These are phyloP conservation scores for Muschampia plurimacula DNA, from an alignment of 2,888 invertebrate species.

Conservation along the genomic window DNA sequence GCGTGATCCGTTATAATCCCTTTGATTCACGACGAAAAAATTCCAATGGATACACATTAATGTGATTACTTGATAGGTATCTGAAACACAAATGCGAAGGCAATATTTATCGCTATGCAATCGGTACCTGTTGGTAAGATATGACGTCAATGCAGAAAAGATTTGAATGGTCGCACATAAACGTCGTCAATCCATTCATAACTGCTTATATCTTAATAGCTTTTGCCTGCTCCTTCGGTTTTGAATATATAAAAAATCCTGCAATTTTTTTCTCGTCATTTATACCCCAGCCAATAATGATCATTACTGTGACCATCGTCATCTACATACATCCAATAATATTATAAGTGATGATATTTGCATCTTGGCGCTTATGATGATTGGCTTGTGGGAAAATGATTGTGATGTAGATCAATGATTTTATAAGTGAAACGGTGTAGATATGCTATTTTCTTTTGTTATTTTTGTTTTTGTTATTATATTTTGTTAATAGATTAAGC, in stretches of 20 bases:
- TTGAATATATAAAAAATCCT: not conserved
- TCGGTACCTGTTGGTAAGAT: conserved; percentile 7
- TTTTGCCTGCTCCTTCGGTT: not conserved
- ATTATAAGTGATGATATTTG: too few relatives aligned
- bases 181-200: conserved; percentile 20
- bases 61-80: conserved; percentile 20
- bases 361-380: too few relatives aligned
- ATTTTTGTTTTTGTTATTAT: too few relatives aligned
- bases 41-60: conserved; percentile 13
- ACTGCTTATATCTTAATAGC: conserved; percentile 12
- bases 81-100: not conserved
- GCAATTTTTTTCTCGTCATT: too few relatives aligned
- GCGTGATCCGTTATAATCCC: conserved; percentile 18
- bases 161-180: not conserved
- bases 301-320: too few relatives aligned
- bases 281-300: too few relatives aligned
- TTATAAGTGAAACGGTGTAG: too few relatives aligned
- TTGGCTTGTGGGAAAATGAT: too few relatives aligned
- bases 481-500: too few relatives aligned
- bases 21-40: conserved; percentile 10
- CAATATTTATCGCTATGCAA: conserved; percentile 12
- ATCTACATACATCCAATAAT: too few relatives aligned
- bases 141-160: conserved; percentile 14
- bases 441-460: too few relatives aligned
- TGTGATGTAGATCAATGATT: too few relatives aligned